phyloP scores from a whole-genome alignment of 1,140 invertebrate species.

The Drosophila tropicalis region DNA sequence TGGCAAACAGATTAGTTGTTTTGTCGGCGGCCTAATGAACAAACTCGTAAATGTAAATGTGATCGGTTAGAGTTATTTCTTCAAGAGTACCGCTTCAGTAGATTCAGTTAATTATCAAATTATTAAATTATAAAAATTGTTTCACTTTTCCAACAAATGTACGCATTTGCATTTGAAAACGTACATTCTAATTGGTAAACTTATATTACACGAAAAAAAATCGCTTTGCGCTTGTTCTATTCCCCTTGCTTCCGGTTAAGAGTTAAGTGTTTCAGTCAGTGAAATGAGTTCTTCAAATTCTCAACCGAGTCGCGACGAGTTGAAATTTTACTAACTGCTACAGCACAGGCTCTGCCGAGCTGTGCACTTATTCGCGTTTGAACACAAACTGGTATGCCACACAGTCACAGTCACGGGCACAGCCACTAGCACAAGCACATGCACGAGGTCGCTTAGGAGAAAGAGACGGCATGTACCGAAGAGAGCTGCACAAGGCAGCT shows the following conservation, averaged over 20 bases:
- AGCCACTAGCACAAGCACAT: slow-evolving; percentile 26
- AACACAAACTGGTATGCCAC: slow-evolving; percentile 72
- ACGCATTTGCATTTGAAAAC: neutral
- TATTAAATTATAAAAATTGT: neutral
- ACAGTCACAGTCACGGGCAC: neutral
- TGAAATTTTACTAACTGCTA: slow-evolving; percentile 28
- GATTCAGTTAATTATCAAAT: too few species aligned
- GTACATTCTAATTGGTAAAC: neutral
- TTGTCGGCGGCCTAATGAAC: slow-evolving; percentile 33
- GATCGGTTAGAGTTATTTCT: neutral
- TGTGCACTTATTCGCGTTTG: slow-evolving; percentile 76
- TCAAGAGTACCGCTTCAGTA: too few species aligned
- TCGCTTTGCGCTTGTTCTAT: neutral
- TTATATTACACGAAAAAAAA: slow-evolving; percentile 6
- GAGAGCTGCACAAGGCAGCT: slow-evolving; percentile 7
- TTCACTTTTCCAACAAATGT: neutral
- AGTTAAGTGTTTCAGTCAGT: slow-evolving; percentile 9
- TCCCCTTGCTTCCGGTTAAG: neutral
- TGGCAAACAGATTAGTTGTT: slow-evolving; percentile 54
- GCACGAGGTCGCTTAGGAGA: slow-evolving; percentile 11
- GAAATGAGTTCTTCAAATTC: slow-evolving; percentile 74
- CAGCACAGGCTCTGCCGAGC: slow-evolving; percentile 46
- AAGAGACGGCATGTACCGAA: slow-evolving; percentile 18
- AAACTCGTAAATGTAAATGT: slow-evolving; percentile 9
- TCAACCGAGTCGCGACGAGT: slow-evolving; percentile 52